Conservation (phyloP, 1,140 invertebrate species). For the Bactericera cockerelli region DNA sequence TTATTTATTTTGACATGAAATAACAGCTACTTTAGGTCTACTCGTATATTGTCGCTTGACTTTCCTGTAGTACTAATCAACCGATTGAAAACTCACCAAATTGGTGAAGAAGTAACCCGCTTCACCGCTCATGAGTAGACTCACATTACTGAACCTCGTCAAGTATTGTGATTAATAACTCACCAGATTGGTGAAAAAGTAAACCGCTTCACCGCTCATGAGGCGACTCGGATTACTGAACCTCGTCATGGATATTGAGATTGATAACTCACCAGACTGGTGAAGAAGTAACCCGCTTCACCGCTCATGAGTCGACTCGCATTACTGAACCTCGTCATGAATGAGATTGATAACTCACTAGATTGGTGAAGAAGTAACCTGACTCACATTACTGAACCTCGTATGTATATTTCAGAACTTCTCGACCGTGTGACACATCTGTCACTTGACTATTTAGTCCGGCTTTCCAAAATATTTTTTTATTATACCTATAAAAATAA, state of each 20-base stretch:
- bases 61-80: too few relatives aligned
- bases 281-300: conserved; percentile 97
- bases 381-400: not conserved
- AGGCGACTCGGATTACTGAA: conserved; percentile 84
- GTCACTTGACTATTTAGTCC: too few relatives aligned
- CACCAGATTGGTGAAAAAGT: conserved; percentile 97
- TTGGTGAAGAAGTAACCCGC: conserved; percentile 98
- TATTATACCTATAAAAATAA: not conserved
- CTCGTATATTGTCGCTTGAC: too few relatives aligned
- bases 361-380: not conserved
- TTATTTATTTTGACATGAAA: too few relatives aligned
- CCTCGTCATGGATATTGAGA: conserved; percentile 89
- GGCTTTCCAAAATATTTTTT: not conserved
- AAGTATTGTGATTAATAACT: conserved; percentile 92
- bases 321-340: conserved; percentile 87
- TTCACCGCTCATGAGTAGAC: conserved; percentile 86
- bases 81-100: conserved; percentile 52
- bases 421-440: too few relatives aligned
- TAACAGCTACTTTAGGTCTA: too few relatives aligned
- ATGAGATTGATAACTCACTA: conserved; percentile 94
- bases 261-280: conserved; percentile 89
- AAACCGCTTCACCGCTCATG: conserved; percentile 93
- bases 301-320: conserved; percentile 85
- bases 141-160: conserved; percentile 83
- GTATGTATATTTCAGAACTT: conserved; percentile 1